Percentiles rank a stretch among this genome's conserved stretches.
Conservation (phyloP, 1,140 invertebrate species). For the Drosophila orosa region DNA sequence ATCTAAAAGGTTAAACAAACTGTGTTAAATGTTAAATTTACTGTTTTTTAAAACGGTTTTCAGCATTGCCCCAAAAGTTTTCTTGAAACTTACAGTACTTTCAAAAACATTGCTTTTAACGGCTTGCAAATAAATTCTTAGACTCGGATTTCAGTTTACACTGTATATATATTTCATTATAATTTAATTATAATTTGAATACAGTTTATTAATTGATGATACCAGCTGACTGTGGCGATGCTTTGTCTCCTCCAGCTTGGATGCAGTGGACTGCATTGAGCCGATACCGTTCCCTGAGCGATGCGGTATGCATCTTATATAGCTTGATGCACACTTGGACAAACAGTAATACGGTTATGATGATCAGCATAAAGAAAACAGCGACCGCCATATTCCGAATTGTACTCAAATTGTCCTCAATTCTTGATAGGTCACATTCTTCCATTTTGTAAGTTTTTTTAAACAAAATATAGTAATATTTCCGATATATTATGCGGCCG, state of each 20-base stretch:
- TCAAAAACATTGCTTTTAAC: no score
- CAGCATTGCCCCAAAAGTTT: no score
- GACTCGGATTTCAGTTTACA: background rate
- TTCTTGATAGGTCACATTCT: no score
- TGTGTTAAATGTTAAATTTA: no score
- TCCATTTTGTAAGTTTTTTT: no score
- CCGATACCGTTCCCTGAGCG: background rate
- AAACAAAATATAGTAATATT: background rate
- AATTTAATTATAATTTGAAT: background rate
- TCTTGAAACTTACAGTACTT: no score
- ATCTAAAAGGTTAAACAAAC: no score
- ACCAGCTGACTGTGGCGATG: background rate
- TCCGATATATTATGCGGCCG: background rate
- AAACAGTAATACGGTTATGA: background rate
- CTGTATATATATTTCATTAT: conserved; percentile 1
- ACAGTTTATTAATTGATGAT: background rate
- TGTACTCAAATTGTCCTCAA: no score
- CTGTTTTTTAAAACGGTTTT: no score
- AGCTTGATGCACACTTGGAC: background rate
- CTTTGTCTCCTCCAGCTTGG: background rate
- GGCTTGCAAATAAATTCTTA: background rate
- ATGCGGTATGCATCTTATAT: background rate
- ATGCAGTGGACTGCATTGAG: background rate
- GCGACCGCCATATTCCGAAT: no score
- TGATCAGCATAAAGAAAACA: background rate